Conservation (phyloP, 2,888 invertebrate genomes). For the Mythimna loreyi region DNA sequence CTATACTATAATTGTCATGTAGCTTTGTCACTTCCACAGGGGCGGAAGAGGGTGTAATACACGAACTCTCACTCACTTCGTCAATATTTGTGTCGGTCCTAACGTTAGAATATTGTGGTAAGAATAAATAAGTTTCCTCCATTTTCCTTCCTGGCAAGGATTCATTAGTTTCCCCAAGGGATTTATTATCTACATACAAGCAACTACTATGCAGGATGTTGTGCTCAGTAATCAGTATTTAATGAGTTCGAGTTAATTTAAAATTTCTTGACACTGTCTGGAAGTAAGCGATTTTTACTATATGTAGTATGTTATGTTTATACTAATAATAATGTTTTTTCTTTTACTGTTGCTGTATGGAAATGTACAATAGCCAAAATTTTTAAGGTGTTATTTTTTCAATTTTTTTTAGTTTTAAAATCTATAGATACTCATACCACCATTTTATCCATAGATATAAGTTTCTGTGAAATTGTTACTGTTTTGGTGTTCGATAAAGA, state of each 20-base stretch:
- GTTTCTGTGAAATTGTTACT: too few species aligned
- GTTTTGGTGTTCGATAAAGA: too few species aligned
- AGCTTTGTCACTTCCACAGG: neutral
- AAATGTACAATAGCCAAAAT: too few species aligned
- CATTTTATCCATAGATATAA: too few species aligned
- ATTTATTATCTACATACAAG: constrained; percentile 21
- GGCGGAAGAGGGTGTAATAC: neutral
- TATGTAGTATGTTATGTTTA: neutral
- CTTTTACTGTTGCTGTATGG: too few species aligned
- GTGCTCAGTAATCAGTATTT: neutral
- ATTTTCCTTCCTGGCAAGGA: constrained; percentile 16
- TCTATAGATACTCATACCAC: too few species aligned
- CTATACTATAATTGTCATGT: too few species aligned
- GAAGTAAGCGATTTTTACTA: neutral
- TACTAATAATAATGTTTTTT: too few species aligned
- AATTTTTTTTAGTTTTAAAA: too few species aligned
- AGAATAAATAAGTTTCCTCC: constrained; percentile 16
- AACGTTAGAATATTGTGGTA: constrained; percentile 1
- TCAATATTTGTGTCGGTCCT: constrained; percentile 9
- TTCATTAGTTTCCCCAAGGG: constrained; percentile 26
- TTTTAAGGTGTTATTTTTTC: too few species aligned
- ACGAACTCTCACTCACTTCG: constrained; percentile 4
- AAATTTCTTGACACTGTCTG: neutral
- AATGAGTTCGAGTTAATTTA: constrained; percentile 4
- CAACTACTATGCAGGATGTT: neutral